Conservation (phyloP, 2,888 invertebrate genomes). For the Drymonia ruficornis region DNA sequence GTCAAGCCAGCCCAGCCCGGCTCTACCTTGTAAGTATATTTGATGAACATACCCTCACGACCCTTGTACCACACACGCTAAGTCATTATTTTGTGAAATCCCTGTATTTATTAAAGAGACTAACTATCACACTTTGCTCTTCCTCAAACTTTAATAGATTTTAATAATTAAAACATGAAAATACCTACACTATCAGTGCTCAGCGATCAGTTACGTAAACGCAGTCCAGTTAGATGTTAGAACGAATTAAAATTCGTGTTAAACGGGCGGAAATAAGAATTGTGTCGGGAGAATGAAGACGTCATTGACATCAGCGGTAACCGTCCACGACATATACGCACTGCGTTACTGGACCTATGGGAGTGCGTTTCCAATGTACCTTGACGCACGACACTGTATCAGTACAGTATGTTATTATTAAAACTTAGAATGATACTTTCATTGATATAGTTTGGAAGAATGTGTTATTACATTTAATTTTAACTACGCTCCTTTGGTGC, state of each 20-base stretch:
- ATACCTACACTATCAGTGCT: constrained; percentile 16
- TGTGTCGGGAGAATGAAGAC: constrained; percentile 55
- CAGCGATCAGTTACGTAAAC: constrained; percentile 37
- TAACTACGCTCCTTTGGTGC: too few species aligned
- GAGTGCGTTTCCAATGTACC: constrained; percentile 41
- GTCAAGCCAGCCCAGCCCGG: too few species aligned
- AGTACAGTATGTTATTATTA: too few species aligned
- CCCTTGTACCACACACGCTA: too few species aligned
- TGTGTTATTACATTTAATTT: too few species aligned
- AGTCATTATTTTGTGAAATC: too few species aligned
- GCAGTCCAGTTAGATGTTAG: constrained; percentile 30
- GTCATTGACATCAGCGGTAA: constrained; percentile 63
- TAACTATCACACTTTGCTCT: too few species aligned
- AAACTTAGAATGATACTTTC: too few species aligned
- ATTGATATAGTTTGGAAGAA: too few species aligned
- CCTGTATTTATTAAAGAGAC: too few species aligned
- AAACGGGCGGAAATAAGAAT: constrained; percentile 54
- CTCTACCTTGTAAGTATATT: too few species aligned
- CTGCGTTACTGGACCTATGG: constrained; percentile 44
- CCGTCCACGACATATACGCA: constrained; percentile 60
- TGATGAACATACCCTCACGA: too few species aligned
- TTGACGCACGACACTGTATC: constrained; percentile 6
- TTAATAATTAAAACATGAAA: constrained; percentile 21
- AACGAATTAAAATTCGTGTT: constrained; percentile 48
- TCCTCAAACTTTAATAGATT: neutral